Evolutionary conservation across 2,113 vertebrate genomes (phyloP).

Genomic region (Reinhardtius hippoglossoides): DNA sequence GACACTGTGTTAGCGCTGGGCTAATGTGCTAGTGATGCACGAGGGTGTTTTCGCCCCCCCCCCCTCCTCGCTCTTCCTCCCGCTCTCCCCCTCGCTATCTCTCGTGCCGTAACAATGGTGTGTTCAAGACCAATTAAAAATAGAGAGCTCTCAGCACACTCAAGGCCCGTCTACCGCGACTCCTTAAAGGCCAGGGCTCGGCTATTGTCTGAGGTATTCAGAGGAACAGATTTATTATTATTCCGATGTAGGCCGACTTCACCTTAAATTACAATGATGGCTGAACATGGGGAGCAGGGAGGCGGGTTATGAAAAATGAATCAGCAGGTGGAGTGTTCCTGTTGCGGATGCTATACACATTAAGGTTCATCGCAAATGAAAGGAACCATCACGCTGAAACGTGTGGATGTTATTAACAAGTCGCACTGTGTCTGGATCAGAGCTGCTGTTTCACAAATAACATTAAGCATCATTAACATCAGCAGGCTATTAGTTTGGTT

Average conservation of each 20-base stretch:
- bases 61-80: slow-evolving; percentile 20
- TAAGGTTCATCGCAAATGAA: slow-evolving; percentile 38
- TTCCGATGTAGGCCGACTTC: slow-evolving; percentile 77
- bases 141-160: slow-evolving; percentile 64
- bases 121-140: slow-evolving; percentile 81
- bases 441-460: background rate
- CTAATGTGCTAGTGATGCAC: slow-evolving; percentile 72
- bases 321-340: slow-evolving; percentile 30
- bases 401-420: slow-evolving; percentile 21
- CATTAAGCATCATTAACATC: too few species aligned
- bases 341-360: slow-evolving; percentile 40
- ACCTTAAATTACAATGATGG: slow-evolving; percentile 75
- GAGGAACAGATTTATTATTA: slow-evolving; percentile 79
- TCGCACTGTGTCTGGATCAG: background rate
- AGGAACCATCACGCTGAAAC: background rate
- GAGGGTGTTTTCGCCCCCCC: slow-evolving; percentile 45
- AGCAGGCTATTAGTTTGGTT: background rate
- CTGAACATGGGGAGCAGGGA: slow-evolving; percentile 57
- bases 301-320: slow-evolving; percentile 68
- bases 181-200: slow-evolving; percentile 73
- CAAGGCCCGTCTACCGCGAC: slow-evolving; percentile 59
- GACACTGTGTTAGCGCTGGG: slow-evolving; percentile 71
- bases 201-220: slow-evolving; percentile 72
- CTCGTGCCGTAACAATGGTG: slow-evolving; percentile 62
- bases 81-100: slow-evolving; percentile 17